Percentiles rank a stretch among this genome's conserved stretches.
These are phyloP conservation scores for Morone saxatilis DNA, from an alignment of 2,113 vertebrate genomes.

Conservation along the genomic window DNA sequence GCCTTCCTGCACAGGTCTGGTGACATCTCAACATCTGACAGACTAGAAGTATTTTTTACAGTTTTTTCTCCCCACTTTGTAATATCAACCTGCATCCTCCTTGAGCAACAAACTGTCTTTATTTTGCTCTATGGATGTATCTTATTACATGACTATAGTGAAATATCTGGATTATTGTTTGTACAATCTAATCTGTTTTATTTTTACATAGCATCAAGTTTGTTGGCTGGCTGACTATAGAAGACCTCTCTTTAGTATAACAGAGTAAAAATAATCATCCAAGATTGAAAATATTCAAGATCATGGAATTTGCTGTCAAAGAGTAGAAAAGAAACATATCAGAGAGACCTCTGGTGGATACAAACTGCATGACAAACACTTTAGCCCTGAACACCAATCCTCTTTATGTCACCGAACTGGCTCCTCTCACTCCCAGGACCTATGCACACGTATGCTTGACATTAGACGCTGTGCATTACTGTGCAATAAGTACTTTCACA, in stretches of 20 bases:
- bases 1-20: background rate
- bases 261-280: background rate
- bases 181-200: too few relatives aligned
- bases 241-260: background rate
- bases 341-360: slow-evolving; percentile 55
- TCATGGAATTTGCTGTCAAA: background rate
- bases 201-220: too few relatives aligned
- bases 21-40: background rate
- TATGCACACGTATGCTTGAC: background rate
- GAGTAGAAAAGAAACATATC: background rate
- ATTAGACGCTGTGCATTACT: background rate
- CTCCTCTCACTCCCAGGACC: background rate
- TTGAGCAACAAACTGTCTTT: background rate
- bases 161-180: too few relatives aligned
- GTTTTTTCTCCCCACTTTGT: background rate
- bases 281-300: background rate
- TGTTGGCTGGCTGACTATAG: too few relatives aligned
- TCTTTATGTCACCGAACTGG: background rate
- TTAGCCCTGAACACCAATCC: background rate
- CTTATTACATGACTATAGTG: background rate
- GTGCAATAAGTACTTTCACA: background rate
- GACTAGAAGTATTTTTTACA: too few relatives aligned
- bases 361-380: slow-evolving; percentile 9
- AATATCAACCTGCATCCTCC: background rate
- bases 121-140: background rate